Evolutionary conservation across 2,888 invertebrate genomes (phyloP), one percentile per base, ranked within the genome.

Genomic region (Labia minor): DNA sequence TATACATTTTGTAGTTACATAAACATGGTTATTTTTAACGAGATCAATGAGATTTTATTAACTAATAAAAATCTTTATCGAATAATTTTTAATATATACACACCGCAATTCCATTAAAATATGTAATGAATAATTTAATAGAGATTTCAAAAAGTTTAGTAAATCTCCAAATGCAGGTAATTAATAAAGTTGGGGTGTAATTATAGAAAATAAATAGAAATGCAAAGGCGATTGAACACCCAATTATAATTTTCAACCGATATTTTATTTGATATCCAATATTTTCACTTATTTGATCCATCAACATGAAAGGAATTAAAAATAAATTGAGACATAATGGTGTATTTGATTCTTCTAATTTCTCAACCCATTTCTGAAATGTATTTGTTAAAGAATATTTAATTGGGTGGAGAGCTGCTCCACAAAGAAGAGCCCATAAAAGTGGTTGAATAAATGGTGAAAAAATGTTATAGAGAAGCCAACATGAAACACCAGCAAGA

Each of bases 331-430:
- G 75, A 63, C 89, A 74, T 37, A 90, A 80, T 72, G 89, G 88
- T 2, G 84, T 86, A 70, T 85, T 82, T 0, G 85, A 82, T 69
- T 83, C 82, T 73, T 89, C 87, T 61, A 89, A 76, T 66, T 81
- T 79, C 73, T 84, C 82, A 74, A 93, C 88, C 94, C 95, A 95
- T 71, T 85, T 82, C 72, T 89, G 86, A 19, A 93, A 81, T 69
- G 84, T 80, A 68, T 86, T 85, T 0, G 93, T 87, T 62, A 96
- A 77, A 67, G 85, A 86, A 69, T 88, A 84, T 77, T 98, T 98
- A 74, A 95, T 89, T 0, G 98, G 98, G 77, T 95, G 94, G n/a
- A 98, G 81, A 49, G 96, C 90, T 0, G 96, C 95, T n/a, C 99
- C 99, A 73, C 95, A 92, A 33, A 99, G 81, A 67, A 95, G 81